These are phyloP conservation scores for Leptopilina boulardi DNA, from an alignment of 1,140 invertebrate species.

Conservation along the genomic window DNA sequence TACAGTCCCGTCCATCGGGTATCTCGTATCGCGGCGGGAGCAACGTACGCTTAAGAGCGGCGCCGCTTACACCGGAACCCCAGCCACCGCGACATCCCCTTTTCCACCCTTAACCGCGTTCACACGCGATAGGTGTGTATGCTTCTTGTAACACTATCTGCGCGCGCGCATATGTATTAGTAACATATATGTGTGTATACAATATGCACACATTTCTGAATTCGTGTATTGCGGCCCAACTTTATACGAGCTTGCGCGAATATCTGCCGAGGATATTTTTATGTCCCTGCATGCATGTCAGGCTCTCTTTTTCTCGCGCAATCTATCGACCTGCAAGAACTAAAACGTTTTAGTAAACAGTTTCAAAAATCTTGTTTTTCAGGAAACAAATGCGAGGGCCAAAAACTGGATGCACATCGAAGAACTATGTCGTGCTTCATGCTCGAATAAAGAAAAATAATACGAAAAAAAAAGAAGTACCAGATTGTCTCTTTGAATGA, in stretches of 20 bases:
- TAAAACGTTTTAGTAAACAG: slow-evolving; percentile 11
- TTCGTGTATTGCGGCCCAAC: neutral
- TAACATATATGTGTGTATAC: neutral
- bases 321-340: slow-evolving; percentile 26
- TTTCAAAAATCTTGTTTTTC: slow-evolving; percentile 5
- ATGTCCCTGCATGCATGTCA: slow-evolving; percentile 17
- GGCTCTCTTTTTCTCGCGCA: neutral
- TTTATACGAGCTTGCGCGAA: slow-evolving; percentile 23
- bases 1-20: slow-evolving; percentile 37
- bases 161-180: slow-evolving; percentile 31
- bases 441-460: too few relatives aligned
- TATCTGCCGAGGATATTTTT: slow-evolving; percentile 14
- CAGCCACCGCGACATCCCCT: slow-evolving; percentile 54
- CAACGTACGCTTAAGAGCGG: slow-evolving; percentile 64
- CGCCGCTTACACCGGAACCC: slow-evolving; percentile 57
- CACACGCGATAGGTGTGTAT: slow-evolving; percentile 55
- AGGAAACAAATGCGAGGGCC: neutral
- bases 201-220: neutral
- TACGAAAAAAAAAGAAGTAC: too few relatives aligned
- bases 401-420: neutral
- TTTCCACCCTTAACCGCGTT: slow-evolving; percentile 53
- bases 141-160: slow-evolving; percentile 42
- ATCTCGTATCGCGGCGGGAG: slow-evolving; percentile 49
- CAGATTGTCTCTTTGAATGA: too few relatives aligned
- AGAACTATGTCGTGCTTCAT: neutral